Conservation (phyloP, 2,113 vertebrate species). For the Spea bombifrons region DNA sequence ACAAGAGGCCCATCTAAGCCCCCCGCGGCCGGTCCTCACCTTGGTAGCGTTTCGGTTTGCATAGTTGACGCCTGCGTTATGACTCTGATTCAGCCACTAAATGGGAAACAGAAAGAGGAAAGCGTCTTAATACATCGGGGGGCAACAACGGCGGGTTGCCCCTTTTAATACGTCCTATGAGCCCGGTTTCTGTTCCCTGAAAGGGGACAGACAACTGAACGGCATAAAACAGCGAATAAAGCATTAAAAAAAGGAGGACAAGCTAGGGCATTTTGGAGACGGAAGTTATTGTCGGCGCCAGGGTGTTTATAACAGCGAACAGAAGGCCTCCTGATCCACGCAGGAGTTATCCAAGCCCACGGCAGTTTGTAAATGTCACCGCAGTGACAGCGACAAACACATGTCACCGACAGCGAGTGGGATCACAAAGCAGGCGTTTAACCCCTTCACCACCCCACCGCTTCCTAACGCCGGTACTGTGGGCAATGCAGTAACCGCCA, state of each 20-base stretch:
- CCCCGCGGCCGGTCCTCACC: conserved; percentile 63
- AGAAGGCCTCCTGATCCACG: conserved; percentile 41
- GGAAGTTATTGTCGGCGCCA: conserved; percentile 6
- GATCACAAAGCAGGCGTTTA: conserved; percentile 18
- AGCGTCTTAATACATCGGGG: conserved; percentile 1
- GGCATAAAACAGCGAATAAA: too few relatives aligned
- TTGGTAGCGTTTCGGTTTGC: conserved; percentile 91
- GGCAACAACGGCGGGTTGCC: not conserved
- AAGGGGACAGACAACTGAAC: too few relatives aligned
- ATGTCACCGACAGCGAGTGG: conserved; percentile 39
- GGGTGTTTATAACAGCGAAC: conserved; percentile 34
- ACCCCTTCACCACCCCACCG: conserved; percentile 14
- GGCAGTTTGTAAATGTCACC: conserved; percentile 45
- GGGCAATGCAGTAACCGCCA: too few relatives aligned
- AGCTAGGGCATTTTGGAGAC: not conserved
- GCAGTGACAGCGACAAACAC: conserved; percentile 45
- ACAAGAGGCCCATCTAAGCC: too few relatives aligned
- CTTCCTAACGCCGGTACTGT: too few relatives aligned
- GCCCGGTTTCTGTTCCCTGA: too few relatives aligned
- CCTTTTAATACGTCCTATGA: too few relatives aligned
- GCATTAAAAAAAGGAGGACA: not conserved
- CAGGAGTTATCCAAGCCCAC: conserved; percentile 41
- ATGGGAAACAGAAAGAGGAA: conserved; percentile 43
- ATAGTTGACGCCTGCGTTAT: conserved; percentile 94
- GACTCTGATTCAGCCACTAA: conserved; percentile 94